These are phyloP conservation scores for Menidia beryllina DNA, from an alignment of 2,113 vertebrate species.

Conservation along the genomic window DNA sequence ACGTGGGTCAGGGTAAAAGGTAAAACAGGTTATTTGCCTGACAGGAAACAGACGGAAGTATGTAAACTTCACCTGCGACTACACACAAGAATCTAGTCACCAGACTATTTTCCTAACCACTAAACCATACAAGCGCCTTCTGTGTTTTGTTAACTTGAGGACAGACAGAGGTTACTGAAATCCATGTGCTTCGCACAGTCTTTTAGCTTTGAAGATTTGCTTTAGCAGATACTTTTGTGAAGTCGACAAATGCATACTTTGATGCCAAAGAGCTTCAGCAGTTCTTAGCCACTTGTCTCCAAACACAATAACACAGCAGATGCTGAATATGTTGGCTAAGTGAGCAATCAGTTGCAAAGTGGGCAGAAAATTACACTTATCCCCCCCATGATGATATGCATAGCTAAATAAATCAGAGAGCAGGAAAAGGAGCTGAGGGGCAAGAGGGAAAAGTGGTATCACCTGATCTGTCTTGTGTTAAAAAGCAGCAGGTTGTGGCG, in stretches of 20 bases:
- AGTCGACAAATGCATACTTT: slow-evolving; percentile 68
- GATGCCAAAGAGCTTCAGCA: slow-evolving; percentile 54
- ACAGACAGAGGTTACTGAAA: slow-evolving; percentile 64
- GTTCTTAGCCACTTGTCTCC: slow-evolving; percentile 63
- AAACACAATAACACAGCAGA: slow-evolving; percentile 74
- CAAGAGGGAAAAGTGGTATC: slow-evolving; percentile 65
- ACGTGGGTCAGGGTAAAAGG: slow-evolving; percentile 21
- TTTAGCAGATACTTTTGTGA: slow-evolving; percentile 29
- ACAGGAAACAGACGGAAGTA: slow-evolving; percentile 65
- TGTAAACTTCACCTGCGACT: slow-evolving; percentile 66
- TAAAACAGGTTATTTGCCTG: slow-evolving; percentile 67
- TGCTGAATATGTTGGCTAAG: slow-evolving; percentile 77
- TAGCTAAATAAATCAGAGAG: slow-evolving; percentile 76
- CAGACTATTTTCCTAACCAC: slow-evolving; percentile 75
- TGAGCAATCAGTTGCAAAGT: slow-evolving; percentile 80
- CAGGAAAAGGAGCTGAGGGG: slow-evolving; percentile 59
- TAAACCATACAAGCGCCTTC: slow-evolving; percentile 62
- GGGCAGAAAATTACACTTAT: slow-evolving; percentile 74
- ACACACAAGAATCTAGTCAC: slow-evolving; percentile 44
- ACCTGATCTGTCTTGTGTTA: slow-evolving; percentile 77
- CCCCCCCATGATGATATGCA: slow-evolving; percentile 74
- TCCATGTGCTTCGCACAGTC: slow-evolving; percentile 16
- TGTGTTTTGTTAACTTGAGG: slow-evolving; percentile 46
- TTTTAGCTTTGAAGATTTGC: slow-evolving; percentile 35
- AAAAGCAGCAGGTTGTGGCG: slow-evolving; percentile 74